These are phyloP conservation scores for Microdon myrmicae DNA, from an alignment of 2,888 invertebrate species.

Conservation along the genomic window DNA sequence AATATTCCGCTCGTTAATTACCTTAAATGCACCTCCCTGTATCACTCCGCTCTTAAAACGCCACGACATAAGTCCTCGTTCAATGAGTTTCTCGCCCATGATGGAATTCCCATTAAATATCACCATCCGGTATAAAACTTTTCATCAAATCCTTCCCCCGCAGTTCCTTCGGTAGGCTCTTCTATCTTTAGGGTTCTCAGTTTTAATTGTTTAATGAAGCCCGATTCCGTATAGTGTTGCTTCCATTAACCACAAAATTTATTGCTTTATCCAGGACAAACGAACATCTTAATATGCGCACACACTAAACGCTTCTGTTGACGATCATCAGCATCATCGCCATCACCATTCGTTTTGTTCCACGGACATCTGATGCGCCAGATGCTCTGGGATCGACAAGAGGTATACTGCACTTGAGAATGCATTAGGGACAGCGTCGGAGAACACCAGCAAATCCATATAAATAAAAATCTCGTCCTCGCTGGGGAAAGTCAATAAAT, in stretches of 20 bases:
- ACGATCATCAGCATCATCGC: constrained; percentile 43
- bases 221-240: constrained; percentile 46
- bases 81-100: too few species aligned
- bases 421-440: constrained; percentile 47
- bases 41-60: constrained; percentile 5
- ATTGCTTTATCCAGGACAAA: constrained; percentile 41
- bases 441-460: constrained; percentile 47
- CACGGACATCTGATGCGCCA: constrained; percentile 17
- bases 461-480: constrained; percentile 52
- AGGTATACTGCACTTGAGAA: constrained; percentile 52
- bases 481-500: constrained; percentile 51
- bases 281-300: constrained; percentile 48
- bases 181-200: too few species aligned
- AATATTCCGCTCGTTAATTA: too few species aligned
- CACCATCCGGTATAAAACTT: constrained; percentile 42
- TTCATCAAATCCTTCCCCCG: constrained; percentile 2
- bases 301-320: constrained; percentile 47
- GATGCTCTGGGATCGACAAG: constrained; percentile 31
- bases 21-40: constrained; percentile 8
- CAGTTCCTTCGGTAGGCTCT: too few species aligned
- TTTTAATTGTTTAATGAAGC: too few species aligned
- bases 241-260: constrained; percentile 52
- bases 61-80: too few species aligned
- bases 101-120: constrained; percentile 30
- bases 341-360: constrained; percentile 9